Evolutionary conservation across 2,797 vertebrate genomes (phyloP).

Genomic region (Sphenodon punctatus): DNA sequence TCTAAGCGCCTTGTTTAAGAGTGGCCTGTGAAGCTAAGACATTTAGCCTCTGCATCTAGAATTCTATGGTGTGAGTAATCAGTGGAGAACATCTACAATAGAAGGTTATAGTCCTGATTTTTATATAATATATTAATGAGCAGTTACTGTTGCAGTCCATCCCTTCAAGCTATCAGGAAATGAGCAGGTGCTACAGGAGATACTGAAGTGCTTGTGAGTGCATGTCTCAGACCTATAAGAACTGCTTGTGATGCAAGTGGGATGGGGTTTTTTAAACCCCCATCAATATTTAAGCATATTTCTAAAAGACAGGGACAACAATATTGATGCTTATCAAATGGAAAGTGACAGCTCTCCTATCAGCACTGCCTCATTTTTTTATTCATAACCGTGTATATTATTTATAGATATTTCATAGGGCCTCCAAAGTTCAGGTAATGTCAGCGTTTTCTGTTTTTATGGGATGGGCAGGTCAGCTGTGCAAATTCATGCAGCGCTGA

Average conservation of each 20-base stretch:
- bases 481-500: neutral
- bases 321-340: slow-evolving; percentile 1
- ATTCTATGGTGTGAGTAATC: neutral
- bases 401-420: neutral
- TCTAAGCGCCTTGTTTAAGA: no score
- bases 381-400: neutral
- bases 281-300: slow-evolving; percentile 34
- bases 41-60: neutral
- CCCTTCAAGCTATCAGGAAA: neutral
- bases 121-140: neutral
- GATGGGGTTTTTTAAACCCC: neutral
- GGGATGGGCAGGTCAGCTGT: neutral
- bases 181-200: neutral
- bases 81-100: neutral
- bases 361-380: neutral
- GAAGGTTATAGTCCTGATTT: neutral
- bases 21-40: no score
- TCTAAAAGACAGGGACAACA: neutral
- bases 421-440: neutral
- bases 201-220: slow-evolving; percentile 6
- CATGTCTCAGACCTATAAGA: neutral
- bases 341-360: slow-evolving; percentile 27
- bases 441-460: slow-evolving; percentile 12
- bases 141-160: neutral
- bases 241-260: slow-evolving; percentile 9